These are phyloP conservation scores for Sebastes taczanowskii DNA, from an alignment of 2,797 vertebrate species.

Conservation along the genomic window DNA sequence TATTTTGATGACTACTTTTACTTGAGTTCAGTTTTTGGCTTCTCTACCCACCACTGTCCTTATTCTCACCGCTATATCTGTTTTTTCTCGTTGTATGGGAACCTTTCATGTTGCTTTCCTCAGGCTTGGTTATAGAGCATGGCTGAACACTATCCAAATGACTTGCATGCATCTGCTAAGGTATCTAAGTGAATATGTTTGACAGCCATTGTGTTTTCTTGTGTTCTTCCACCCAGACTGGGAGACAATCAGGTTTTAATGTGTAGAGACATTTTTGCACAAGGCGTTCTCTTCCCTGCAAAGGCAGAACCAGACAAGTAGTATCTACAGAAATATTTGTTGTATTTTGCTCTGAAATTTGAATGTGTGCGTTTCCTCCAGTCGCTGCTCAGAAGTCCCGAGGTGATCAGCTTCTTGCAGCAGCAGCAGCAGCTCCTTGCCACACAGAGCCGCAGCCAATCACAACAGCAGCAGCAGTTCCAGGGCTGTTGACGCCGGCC, in stretches of 20 bases:
- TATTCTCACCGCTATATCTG: neutral
- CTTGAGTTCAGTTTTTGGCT: too few species aligned
- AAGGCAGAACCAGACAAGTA: neutral
- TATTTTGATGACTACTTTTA: too few species aligned
- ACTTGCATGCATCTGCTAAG: neutral
- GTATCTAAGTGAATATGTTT: neutral
- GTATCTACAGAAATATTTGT: neutral
- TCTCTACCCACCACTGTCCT: too few species aligned
- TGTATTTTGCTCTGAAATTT: constrained; percentile 2
- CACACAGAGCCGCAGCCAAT: constrained; percentile 87
- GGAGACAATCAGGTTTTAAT: neutral
- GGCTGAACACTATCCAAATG: neutral
- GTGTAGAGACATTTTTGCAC: neutral
- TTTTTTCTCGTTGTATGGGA: neutral
- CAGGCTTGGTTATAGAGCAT: neutral
- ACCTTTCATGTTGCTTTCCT: neutral
- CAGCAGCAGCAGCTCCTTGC: constrained; percentile 94
- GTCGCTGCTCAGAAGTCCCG: constrained; percentile 95
- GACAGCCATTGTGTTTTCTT: neutral
- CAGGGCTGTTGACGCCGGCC: constrained; percentile 77
- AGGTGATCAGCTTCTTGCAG: constrained; percentile 95
- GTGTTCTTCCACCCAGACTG: neutral
- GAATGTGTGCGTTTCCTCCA: constrained; percentile 63
- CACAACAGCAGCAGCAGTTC: constrained; percentile 84
- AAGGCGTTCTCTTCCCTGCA: neutral